phyloP scores from a whole-genome alignment of 2,888 invertebrate species.

The Seira sanloemensis region DNA sequence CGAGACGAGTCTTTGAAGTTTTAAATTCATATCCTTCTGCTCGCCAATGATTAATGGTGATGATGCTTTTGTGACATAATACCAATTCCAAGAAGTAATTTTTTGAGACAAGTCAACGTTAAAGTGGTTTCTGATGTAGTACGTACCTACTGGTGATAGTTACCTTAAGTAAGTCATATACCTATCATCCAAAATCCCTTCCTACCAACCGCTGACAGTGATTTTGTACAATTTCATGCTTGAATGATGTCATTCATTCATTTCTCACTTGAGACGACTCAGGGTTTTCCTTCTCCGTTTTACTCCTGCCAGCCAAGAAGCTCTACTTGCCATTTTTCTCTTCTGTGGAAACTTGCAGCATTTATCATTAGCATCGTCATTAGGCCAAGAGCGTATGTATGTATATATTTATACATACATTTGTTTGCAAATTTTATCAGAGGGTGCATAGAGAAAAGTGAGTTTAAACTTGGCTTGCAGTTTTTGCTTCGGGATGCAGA shows the following conservation, averaged over 20 bases:
- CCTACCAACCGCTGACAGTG: background rate
- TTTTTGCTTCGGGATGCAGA: constrained; percentile 6
- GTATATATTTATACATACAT: too few species aligned
- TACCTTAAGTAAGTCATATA: too few species aligned
- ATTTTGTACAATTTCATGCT: constrained; percentile 36
- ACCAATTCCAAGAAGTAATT: background rate
- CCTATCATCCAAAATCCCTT: too few species aligned
- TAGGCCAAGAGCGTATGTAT: background rate
- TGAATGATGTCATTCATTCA: constrained; percentile 57
- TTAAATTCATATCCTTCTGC: background rate
- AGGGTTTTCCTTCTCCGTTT: constrained; percentile 34
- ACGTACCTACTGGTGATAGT: background rate
- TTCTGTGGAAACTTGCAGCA: background rate
- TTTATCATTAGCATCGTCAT: background rate
- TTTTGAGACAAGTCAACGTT: background rate
- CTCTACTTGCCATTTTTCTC: background rate
- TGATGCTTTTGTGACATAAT: constrained; percentile 1
- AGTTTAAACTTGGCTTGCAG: constrained; percentile 1
- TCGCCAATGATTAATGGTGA: too few species aligned
- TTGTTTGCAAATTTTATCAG: background rate
- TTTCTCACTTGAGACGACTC: background rate
- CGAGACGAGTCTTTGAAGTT: too few species aligned
- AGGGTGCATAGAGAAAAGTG: background rate
- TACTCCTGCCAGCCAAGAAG: background rate
- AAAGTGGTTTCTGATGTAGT: too few species aligned